Percentiles rank a stretch among this genome's conserved stretches.
phyloP scores from a whole-genome alignment of 2,113 vertebrate genomes.

The Hylia prasina region DNA sequence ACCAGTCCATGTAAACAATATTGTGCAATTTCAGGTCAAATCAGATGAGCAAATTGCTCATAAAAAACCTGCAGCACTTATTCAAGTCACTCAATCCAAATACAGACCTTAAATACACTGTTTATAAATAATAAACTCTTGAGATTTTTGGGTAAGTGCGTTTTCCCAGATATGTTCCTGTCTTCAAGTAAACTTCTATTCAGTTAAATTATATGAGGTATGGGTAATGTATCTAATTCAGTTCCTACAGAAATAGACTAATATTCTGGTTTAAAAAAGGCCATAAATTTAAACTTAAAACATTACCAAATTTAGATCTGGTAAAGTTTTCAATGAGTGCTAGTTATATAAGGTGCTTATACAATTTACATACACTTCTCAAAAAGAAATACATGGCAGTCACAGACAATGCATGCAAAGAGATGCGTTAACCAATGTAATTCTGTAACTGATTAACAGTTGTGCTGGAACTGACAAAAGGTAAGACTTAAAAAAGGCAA shows the following conservation, averaged over 20 bases:
- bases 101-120: not conserved
- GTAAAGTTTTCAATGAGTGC: not conserved
- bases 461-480: not conserved
- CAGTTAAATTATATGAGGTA: not conserved
- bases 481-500: not conserved
- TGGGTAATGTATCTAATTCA: not conserved
- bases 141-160: not conserved
- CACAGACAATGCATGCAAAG: not conserved
- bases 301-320: not conserved
- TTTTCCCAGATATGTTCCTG: not conserved
- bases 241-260: not conserved
- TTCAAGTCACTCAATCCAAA: not conserved
- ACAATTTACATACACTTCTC: not conserved
- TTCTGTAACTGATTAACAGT: not conserved
- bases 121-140: not conserved
- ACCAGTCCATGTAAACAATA: not conserved
- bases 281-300: not conserved
- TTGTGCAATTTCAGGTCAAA: not conserved
- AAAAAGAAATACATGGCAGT: not conserved
- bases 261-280: not conserved
- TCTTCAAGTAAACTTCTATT: not conserved
- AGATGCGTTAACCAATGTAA: not conserved
- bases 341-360: not conserved
- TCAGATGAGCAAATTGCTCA: not conserved
- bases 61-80: not conserved